Evolutionary conservation across 2,113 vertebrate species (phyloP).

Genomic region (Lasiurus borealis): DNA sequence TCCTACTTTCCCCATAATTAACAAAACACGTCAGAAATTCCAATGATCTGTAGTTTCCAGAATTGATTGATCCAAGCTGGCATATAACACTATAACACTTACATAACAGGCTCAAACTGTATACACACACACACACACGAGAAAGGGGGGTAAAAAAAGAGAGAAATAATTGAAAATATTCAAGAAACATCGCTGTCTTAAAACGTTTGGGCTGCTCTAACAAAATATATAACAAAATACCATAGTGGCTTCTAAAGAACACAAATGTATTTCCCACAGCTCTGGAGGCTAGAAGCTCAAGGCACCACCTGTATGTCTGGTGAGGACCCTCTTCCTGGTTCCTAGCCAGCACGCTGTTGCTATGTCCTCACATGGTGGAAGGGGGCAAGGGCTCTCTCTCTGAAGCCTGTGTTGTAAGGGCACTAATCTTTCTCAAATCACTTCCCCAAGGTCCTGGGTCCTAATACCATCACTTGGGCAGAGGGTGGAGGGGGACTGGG

Average conservation of each 20-base stretch:
- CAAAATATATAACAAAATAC: neutral
- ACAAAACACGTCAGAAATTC: slow-evolving; percentile 43
- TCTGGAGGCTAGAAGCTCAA: neutral
- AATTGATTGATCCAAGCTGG: neutral
- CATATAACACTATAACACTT: neutral
- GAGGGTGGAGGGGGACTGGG: neutral
- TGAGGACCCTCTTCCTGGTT: neutral
- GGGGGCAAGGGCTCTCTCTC: neutral
- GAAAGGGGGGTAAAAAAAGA: neutral
- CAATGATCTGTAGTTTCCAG: neutral
- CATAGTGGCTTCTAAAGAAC: neutral
- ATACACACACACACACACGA: neutral
- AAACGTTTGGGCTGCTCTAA: neutral
- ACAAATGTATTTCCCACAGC: neutral
- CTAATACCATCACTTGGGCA: neutral
- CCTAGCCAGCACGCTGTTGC: neutral
- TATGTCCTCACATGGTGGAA: neutral
- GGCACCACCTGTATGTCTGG: neutral
- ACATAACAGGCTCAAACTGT: neutral
- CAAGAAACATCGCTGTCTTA: neutral
- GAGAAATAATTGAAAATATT: neutral
- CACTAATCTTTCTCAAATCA: neutral
- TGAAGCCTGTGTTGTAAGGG: neutral
- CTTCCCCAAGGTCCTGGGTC: neutral
- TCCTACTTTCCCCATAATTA: neutral